Base-by-base conservation (phyloP, 2,888 invertebrate genomes). In the Ptychoptera albimana region DNA sequence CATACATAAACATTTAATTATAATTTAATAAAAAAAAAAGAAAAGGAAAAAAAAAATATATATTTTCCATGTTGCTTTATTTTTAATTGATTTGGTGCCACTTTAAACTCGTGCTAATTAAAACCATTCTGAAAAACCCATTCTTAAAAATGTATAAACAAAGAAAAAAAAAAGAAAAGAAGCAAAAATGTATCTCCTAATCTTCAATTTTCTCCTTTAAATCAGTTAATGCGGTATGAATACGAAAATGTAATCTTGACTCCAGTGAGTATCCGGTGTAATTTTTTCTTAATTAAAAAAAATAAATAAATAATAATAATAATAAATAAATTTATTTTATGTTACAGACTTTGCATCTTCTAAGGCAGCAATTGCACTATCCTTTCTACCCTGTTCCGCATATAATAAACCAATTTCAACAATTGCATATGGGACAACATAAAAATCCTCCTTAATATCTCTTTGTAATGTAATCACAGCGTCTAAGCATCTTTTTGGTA, bases 251-350 rank as follows among this genome's bases (percentile, higher is more conserved):
- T 13, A 93, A 70, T 35, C 92, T 72, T 0, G 91, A 88, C 59
- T 93, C 92, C 52, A 93, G 63, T 1, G 82, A 77, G 61, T 89
- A 93, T 3, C 87, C 83, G 9, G 86, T 83, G 61, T 80, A 91
- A 59, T 86, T 83, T 67, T 83, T 85, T 65, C 91, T 91, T n/a
- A n/a, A n/a, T n/a, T n/a, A 67, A 1, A 73, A 72, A 53, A 47
- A 50, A 52, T 50, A 38, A 46, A 32, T 8, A 30, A 8, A 41
- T 9, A n/a, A 9, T 15, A 45, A 11, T 37, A 32, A 34, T 29
- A 30, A 16, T 37, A 36, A 14, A 34, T 2, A 16, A 37, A 41
- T 8, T 12, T 12, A 32, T 39, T 14, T 8, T 12, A 36, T 8
- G 8, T 3, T 36, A 15, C 15, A 11, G 9, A 89, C 89, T 83